These are phyloP conservation scores for Dryobates pubescens DNA, from an alignment of 2,797 vertebrate species.

Conservation along the genomic window DNA sequence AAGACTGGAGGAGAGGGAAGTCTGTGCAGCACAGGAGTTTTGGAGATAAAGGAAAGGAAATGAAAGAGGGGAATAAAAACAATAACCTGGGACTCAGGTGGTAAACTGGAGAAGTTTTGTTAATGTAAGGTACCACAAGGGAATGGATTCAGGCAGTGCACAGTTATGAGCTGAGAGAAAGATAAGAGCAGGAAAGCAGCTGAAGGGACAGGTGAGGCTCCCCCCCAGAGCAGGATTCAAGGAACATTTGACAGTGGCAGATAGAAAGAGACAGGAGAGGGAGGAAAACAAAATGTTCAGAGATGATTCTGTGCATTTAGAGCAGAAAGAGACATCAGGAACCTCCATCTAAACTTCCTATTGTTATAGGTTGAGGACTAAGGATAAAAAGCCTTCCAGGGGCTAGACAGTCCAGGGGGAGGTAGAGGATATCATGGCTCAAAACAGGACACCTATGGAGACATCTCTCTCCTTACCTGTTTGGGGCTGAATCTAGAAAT, in stretches of 20 bases:
- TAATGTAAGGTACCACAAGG: not conserved
- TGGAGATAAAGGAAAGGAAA: not conserved
- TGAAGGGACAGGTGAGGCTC: not conserved
- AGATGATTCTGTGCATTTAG: not conserved
- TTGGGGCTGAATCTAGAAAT: not conserved
- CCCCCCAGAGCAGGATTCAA: not conserved
- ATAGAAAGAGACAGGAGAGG: not conserved
- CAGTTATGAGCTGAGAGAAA: not conserved
- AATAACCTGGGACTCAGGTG: not conserved
- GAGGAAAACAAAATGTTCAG: not conserved
- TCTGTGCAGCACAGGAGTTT: not conserved
- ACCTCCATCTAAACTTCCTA: not conserved
- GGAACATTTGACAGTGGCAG: accelerated
- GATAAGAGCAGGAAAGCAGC: not conserved
- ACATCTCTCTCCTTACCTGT: not conserved
- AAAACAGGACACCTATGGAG: not conserved
- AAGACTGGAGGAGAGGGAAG: not conserved
- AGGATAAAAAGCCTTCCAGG: too few species aligned
- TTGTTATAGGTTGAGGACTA: too few species aligned
- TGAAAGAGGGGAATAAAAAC: not conserved
- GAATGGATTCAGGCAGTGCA: not conserved
- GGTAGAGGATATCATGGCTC: too few species aligned
- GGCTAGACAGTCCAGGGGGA: too few species aligned
- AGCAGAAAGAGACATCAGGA: not conserved
- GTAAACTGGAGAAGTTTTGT: not conserved